These are phyloP conservation scores for Acanthopleura granulata DNA, from an alignment of 2,888 invertebrate species.

Conservation along the genomic window DNA sequence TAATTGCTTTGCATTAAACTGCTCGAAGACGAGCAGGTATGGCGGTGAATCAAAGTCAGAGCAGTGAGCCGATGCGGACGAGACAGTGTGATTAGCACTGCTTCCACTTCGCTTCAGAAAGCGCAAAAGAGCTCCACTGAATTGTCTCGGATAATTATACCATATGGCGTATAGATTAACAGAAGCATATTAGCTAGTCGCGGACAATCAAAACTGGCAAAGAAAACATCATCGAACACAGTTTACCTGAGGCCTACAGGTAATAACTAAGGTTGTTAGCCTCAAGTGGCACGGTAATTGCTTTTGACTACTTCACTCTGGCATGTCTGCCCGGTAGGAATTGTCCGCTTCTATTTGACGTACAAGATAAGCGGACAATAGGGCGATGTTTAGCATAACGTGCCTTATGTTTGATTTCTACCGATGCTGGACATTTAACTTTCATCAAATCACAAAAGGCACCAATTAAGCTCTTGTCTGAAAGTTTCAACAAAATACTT, in stretches of 20 bases:
- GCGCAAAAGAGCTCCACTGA: neutral
- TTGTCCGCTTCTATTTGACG: no score
- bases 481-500: no score
- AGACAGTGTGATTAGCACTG: neutral
- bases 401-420: no score
- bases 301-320: no score
- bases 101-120: neutral
- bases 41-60: no score
- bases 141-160: neutral
- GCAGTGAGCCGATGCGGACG: no score
- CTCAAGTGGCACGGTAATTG: neutral
- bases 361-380: no score
- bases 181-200: neutral
- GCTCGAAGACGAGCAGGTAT: neutral
- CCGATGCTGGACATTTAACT: no score
- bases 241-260: neutral
- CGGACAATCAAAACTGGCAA: neutral
- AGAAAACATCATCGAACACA: neutral
- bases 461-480: no score
- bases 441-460: no score
- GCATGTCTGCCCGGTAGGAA: no score
- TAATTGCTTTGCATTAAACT: conserved; percentile 12
- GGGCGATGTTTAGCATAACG: no score
- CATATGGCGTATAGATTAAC: conserved; percentile 7
- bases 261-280: neutral